These are phyloP conservation scores for Conus betulinus DNA, from an alignment of 1,140 invertebrate species.

Conservation along the genomic window DNA sequence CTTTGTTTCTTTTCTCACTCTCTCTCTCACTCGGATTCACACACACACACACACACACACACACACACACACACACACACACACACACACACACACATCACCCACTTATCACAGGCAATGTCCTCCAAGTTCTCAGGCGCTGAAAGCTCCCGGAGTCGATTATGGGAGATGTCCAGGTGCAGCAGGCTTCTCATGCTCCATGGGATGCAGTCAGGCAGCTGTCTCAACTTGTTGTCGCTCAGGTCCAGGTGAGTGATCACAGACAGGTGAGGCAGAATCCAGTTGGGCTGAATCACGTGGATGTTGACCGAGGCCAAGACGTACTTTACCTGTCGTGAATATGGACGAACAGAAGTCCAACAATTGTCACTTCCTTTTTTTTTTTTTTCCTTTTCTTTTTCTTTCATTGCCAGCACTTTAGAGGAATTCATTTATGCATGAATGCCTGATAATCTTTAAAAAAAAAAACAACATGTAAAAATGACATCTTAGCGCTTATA, in stretches of 20 bases:
- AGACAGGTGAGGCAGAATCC: slow-evolving; percentile 1
- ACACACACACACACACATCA: slow-evolving; percentile 14
- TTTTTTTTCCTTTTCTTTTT: background rate
- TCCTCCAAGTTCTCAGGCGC: background rate
- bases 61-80: slow-evolving; percentile 18
- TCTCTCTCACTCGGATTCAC: no score
- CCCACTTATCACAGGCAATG: slow-evolving; percentile 22
- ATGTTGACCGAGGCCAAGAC: background rate
- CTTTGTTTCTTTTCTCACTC: no score
- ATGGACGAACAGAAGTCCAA: background rate
- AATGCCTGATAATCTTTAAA: no score
- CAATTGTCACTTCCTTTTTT: background rate
- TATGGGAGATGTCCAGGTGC: slow-evolving; percentile 49
- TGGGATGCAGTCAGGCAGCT: slow-evolving; percentile 51
- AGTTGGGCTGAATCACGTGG: background rate
- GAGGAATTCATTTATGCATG: no score
- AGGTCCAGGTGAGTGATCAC: slow-evolving; percentile 47
- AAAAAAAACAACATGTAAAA: no score
- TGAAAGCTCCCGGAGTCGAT: slow-evolving; percentile 34
- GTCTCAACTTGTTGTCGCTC: slow-evolving; percentile 48
- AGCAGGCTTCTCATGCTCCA: slow-evolving; percentile 56
- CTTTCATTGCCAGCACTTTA: background rate
- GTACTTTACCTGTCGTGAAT: slow-evolving; percentile 5
- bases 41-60: slow-evolving; percentile 4
- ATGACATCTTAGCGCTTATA: no score